Evolutionary conservation across 2,888 invertebrate genomes (phyloP).

Genomic region (Epistrophe grossulariae): DNA sequence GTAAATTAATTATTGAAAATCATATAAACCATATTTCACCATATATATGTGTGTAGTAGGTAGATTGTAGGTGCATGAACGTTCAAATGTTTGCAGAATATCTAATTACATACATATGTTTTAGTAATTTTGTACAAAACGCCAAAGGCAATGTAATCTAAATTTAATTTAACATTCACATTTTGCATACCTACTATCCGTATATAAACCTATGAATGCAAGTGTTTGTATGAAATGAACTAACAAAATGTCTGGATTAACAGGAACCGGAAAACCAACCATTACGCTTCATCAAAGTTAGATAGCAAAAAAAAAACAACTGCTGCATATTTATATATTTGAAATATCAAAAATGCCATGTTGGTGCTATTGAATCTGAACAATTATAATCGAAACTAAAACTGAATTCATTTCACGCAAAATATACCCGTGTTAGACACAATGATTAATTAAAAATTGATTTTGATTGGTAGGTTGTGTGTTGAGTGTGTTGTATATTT

Average conservation of each 20-base stretch:
- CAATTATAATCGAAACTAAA: conserved; percentile 28
- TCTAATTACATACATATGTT: conserved; percentile 51
- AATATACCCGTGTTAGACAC: conserved; percentile 31
- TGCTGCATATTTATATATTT: background rate
- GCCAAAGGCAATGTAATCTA: conserved; percentile 62
- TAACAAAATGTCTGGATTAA: conserved; percentile 3
- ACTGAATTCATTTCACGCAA: conserved; percentile 45
- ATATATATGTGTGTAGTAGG: too few species aligned
- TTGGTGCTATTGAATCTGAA: background rate
- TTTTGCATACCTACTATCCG: conserved; percentile 3
- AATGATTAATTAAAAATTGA: conserved; percentile 67
- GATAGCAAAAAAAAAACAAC: background rate
- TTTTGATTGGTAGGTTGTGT: conserved; percentile 44
- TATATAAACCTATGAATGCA: background rate
- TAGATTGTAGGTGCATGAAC: conserved; percentile 17
- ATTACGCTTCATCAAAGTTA: conserved; percentile 31
- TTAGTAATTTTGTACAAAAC: conserved; percentile 42
- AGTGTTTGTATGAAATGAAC: background rate
- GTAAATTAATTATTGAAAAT: conserved; percentile 63
- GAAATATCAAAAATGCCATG: conserved; percentile 25
- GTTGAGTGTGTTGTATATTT: background rate
- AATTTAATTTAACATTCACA: conserved; percentile 71
- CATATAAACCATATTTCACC: conserved; percentile 23
- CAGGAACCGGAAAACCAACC: conserved; percentile 12
- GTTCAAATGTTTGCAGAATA: conserved; percentile 34